Evolutionary conservation across 2,888 invertebrate species (phyloP).

Genomic region (Rugalucina vietnamica): DNA sequence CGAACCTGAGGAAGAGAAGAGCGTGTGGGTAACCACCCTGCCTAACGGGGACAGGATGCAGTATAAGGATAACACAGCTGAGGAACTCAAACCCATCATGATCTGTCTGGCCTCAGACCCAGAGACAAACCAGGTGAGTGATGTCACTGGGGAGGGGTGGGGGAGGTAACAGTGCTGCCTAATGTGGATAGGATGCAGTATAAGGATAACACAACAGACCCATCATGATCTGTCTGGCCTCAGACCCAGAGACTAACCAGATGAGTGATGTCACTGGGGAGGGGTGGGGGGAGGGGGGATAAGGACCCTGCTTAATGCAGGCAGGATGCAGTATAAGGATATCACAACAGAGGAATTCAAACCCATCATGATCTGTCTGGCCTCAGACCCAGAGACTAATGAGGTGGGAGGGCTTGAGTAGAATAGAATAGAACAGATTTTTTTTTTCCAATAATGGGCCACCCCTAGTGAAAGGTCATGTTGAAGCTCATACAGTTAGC

Average conservation of each 20-base stretch:
- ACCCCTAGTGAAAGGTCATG: too few relatives aligned
- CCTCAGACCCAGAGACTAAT: constrained; percentile 81
- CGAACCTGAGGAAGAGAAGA: constrained; percentile 65
- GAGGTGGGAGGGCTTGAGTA: constrained; percentile 81
- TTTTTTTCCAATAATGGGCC: too few relatives aligned
- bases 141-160: too few relatives aligned
- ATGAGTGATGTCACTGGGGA: too few relatives aligned
- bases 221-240: background rate
- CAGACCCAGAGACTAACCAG: too few relatives aligned
- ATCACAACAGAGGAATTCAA: constrained; percentile 69
- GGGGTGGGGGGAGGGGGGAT: constrained; percentile 73
- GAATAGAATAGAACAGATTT: too few relatives aligned
- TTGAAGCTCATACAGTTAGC: too few relatives aligned
- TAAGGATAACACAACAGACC: constrained; percentile 66
- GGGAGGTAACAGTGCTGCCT: constrained; percentile 79
- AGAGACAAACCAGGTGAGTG: constrained; percentile 79
- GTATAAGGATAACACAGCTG: constrained; percentile 68
- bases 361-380: constrained; percentile 77
- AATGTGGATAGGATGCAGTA: constrained; percentile 76
- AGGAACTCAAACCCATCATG: constrained; percentile 74
- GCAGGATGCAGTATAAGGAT: constrained; percentile 71
- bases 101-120: constrained; percentile 82
- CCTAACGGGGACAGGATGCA: constrained; percentile 78
- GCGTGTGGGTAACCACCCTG: constrained; percentile 78
- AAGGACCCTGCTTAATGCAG: constrained; percentile 80